A percentile compares a stretch with the other conserved stretches of the same genome.
Evolutionary conservation across 2,888 invertebrate species (phyloP).

Genomic region (Oscheius sp.): DNA sequence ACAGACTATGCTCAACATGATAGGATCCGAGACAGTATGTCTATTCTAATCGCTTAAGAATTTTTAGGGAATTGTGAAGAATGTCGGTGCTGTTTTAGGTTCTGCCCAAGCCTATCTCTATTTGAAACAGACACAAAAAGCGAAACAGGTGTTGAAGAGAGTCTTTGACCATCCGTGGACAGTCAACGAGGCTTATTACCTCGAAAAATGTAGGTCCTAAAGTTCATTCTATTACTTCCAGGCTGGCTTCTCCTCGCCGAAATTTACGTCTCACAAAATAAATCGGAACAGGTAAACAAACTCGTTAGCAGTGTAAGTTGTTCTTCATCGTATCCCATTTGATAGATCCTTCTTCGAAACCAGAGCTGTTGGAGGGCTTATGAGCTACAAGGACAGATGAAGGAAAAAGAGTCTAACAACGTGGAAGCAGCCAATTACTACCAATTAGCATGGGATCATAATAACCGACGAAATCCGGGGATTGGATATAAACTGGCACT

Average conservation of each 20-base stretch:
- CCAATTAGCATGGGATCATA: conserved; percentile 85
- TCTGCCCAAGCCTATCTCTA: conserved; percentile 85
- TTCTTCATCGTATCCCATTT: conserved; percentile 72
- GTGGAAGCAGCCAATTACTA: conserved; percentile 85
- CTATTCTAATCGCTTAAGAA: conserved; percentile 1
- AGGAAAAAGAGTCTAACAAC: conserved; percentile 91
- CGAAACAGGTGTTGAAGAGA: conserved; percentile 83
- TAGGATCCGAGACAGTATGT: conserved; percentile 77
- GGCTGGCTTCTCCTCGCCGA: conserved; percentile 90
- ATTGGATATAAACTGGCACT: conserved; percentile 92
- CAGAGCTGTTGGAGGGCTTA: conserved; percentile 77
- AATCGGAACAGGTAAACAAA: conserved; percentile 86
- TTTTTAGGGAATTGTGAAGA: conserved; percentile 34
- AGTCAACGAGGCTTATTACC: conserved; percentile 92
- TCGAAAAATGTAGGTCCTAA: conserved; percentile 82
- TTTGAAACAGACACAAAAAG: conserved; percentile 87
- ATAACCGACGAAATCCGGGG: conserved; percentile 83
- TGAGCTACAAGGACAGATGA: conserved; percentile 85
- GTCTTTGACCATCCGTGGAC: conserved; percentile 87
- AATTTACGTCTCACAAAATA: conserved; percentile 83
- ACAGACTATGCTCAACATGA: conserved; percentile 80
- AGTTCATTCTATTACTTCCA: conserved; percentile 25
- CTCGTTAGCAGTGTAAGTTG: conserved; percentile 75
- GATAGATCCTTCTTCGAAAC: conserved; percentile 76
- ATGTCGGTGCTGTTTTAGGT: conserved; percentile 86